Evolutionary conservation across 2,113 vertebrate genomes (phyloP), one percentile per base, ranked within the genome.

Genomic region (Polypterus bichir): DNA sequence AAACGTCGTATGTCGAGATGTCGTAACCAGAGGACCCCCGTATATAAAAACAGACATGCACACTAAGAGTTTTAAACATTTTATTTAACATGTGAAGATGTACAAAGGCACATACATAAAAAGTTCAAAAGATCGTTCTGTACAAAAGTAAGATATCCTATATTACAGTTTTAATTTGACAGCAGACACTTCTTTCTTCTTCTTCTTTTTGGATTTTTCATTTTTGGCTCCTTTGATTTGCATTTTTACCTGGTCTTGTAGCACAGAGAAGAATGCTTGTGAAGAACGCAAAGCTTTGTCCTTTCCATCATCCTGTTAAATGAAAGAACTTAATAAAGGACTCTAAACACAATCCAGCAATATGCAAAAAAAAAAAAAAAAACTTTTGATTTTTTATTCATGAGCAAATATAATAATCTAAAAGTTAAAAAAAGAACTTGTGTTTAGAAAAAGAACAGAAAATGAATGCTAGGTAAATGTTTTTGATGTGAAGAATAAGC

Each of bases 171-270:
- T 98, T 9, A 99, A 84, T 72, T 93, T 97, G 67, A 83, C 86
- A 71, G 70, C 89, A 70, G 93, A 96, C 47, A 96, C 7, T 4
- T 83, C 68, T 64, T 84, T 85, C 11, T 69, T 75, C 64, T 85
- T 84, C 76, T 90, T 84, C 66, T 86, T 83, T 74, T 90, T 93
- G 76, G 85, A 82, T 48, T 81, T 74, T 59, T 69, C 66, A 62
- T 81, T 77, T 64, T 83, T 94, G 9, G 78, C 76, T 46, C 88
- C 83, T 76, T 78, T 91, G 71, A 99, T 86, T 76, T 98, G 89
- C 77, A 88, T 89, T 84, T 85, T 93, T 1, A 98, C 93, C 81
- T 97, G 94, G 76, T 98, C 93, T 81, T 99, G 94, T 55, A 99
- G 77, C 64, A 94, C 86, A 59, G 94, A 91, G 77, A 98, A 98